phyloP scores from a whole-genome alignment of 1,140 invertebrate species.

The Solenopsis fugax region DNA sequence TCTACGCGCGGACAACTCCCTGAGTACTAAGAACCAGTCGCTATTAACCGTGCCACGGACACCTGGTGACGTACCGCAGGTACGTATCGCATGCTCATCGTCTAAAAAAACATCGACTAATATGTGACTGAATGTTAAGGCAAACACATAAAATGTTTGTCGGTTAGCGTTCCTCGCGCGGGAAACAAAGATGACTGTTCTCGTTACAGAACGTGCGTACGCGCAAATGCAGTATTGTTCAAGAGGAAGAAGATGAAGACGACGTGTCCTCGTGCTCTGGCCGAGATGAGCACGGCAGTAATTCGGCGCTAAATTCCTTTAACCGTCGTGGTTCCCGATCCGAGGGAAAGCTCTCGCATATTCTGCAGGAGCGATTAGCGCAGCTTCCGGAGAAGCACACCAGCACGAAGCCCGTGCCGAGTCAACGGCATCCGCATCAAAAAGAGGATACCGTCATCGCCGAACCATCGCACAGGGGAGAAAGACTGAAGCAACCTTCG shows the following conservation, averaged over 20 bases:
- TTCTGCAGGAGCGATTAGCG: constrained; percentile 81
- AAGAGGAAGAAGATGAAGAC: constrained; percentile 92
- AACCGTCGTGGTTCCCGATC: constrained; percentile 88
- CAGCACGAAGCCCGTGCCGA: constrained; percentile 65
- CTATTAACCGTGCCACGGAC: constrained; percentile 88
- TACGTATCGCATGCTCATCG: constrained; percentile 77
- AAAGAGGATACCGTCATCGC: constrained; percentile 57
- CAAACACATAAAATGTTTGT: background rate
- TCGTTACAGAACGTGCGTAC: constrained; percentile 87
- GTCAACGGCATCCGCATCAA: constrained; percentile 54
- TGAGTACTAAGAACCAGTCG: constrained; percentile 83
- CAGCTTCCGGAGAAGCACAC: constrained; percentile 80
- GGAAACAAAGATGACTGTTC: constrained; percentile 36
- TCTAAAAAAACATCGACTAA: constrained; percentile 36
- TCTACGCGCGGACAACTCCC: constrained; percentile 84
- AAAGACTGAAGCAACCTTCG: constrained; percentile 69
- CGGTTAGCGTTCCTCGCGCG: background rate
- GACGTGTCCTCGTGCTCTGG: constrained; percentile 87
- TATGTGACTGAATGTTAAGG: constrained; percentile 25
- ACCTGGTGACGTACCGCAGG: constrained; percentile 88
- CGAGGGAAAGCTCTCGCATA: constrained; percentile 88
- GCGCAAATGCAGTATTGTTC: constrained; percentile 95
- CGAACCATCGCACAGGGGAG: constrained; percentile 56
- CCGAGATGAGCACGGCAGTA: constrained; percentile 86
- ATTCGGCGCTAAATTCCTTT: constrained; percentile 84